Conservation (phyloP, 2,113 vertebrate genomes). For the Cephalopholis sonnerati region DNA sequence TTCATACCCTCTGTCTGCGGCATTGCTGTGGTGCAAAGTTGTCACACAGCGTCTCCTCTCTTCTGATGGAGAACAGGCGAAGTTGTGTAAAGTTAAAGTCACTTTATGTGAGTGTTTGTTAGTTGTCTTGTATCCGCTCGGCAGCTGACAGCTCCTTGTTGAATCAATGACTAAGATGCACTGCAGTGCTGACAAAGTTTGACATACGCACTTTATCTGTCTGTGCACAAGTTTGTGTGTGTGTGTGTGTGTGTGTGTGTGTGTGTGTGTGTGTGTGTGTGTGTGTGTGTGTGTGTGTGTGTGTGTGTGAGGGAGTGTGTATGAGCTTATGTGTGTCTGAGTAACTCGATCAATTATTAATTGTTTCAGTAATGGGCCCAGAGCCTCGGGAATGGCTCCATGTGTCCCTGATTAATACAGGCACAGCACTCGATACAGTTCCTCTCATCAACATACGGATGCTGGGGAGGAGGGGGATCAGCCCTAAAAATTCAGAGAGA, state of each 20-base stretch:
- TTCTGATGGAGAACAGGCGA: neutral
- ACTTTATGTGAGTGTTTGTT: neutral
- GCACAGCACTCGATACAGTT: slow-evolving; percentile 32
- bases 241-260: slow-evolving; percentile 6
- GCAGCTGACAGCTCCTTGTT: neutral
- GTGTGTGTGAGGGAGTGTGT: slow-evolving; percentile 4
- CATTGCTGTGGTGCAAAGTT: too few species aligned
- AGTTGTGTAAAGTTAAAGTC: neutral
- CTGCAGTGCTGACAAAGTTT: slow-evolving; percentile 24
- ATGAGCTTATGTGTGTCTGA: slow-evolving; percentile 23
- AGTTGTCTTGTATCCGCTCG: neutral
- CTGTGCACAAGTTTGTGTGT: neutral
- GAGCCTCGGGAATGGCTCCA: slow-evolving; percentile 64
- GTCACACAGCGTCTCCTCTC: neutral
- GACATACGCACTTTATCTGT: slow-evolving; percentile 17
- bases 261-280: slow-evolving; percentile 4
- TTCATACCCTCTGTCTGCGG: neutral
- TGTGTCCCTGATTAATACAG: slow-evolving; percentile 69
- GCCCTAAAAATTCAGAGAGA: neutral
- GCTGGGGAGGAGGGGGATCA: neutral
- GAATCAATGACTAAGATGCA: slow-evolving; percentile 1
- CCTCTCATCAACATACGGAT: slow-evolving; percentile 43
- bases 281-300: slow-evolving; percentile 2
- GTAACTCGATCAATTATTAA: slow-evolving; percentile 75
- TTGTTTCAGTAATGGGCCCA: slow-evolving; percentile 67